A percentile compares a stretch with the other conserved stretches of the same genome.
phyloP scores from a whole-genome alignment of 2,113 vertebrate genomes.

The Lipophrys pholis region DNA sequence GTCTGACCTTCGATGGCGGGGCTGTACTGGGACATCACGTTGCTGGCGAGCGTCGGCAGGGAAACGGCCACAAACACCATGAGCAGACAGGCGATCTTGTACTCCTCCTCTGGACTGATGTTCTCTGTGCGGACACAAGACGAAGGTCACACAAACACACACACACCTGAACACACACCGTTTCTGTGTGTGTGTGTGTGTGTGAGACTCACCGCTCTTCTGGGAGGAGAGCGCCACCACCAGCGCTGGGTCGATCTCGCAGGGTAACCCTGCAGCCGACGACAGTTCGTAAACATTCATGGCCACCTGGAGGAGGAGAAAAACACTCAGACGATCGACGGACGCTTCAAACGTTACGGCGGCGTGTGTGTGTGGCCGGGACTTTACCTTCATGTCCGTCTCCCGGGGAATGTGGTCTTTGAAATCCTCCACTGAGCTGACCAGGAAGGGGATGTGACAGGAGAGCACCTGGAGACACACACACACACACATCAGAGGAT shows the following conservation, averaged over 20 bases:
- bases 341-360: not conserved
- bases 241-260: constrained; percentile 97
- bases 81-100: constrained; percentile 98
- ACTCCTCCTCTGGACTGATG: constrained; percentile 99
- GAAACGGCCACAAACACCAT: constrained; percentile 99
- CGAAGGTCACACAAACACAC: not conserved
- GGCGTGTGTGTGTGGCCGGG: not conserved
- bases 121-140: constrained; percentile 87
- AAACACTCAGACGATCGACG: too few relatives aligned
- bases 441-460: constrained; percentile 99
- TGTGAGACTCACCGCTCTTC: constrained; percentile 90
- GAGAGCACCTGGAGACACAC: constrained; percentile 89
- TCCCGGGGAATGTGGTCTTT: constrained; percentile 99
- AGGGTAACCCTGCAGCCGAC: constrained; percentile 95
- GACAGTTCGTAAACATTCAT: constrained; percentile 99
- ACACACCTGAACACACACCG: not conserved
- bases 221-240: constrained; percentile 98
- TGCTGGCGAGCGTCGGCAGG: constrained; percentile 95
- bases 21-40: constrained; percentile 99
- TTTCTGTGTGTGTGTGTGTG: too few relatives aligned
- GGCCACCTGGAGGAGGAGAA: constrained; percentile 87
- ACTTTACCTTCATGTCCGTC: constrained; percentile 98
- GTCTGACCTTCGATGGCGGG: constrained; percentile 95
- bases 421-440: constrained; percentile 98
- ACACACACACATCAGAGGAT: too few relatives aligned